These are phyloP conservation scores for Acanthisitta chloris DNA, from an alignment of 2,113 vertebrate species.

Conservation along the genomic window DNA sequence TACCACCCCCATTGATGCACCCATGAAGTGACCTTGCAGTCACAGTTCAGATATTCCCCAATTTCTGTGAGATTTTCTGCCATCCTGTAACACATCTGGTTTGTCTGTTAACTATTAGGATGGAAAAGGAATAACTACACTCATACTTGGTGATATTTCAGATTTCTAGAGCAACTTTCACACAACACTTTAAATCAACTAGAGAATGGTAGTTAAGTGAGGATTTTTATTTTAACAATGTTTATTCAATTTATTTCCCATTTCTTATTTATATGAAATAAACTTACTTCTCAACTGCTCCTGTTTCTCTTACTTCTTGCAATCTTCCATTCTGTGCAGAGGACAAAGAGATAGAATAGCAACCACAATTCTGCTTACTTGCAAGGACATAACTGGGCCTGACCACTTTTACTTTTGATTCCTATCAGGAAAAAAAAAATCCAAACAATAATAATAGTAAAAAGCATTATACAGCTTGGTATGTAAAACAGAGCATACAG, in stretches of 20 bases:
- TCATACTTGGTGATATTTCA: not conserved
- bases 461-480: not conserved
- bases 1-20: not conserved
- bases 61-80: not conserved
- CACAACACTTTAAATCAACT: not conserved
- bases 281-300: constrained; percentile 82
- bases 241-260: not conserved
- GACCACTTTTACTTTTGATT: constrained; percentile 41
- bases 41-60: not conserved
- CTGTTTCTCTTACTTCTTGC: constrained; percentile 79
- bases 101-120: not conserved
- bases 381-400: constrained; percentile 80
- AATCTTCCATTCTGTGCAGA: constrained; percentile 76
- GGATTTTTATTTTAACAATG: not conserved
- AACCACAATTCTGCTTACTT: constrained; percentile 75
- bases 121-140: not conserved
- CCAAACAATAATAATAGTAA: not conserved
- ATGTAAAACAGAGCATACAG: not conserved
- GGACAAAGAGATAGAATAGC: constrained; percentile 80
- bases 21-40: not conserved
- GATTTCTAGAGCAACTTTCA: not conserved
- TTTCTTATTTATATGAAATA: not conserved
- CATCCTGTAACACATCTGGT: not conserved
- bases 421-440: constrained; percentile 59
- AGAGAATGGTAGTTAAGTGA: not conserved